Evolutionary conservation across 2,888 invertebrate genomes (phyloP).

Genomic region (Drosophila robusta): DNA sequence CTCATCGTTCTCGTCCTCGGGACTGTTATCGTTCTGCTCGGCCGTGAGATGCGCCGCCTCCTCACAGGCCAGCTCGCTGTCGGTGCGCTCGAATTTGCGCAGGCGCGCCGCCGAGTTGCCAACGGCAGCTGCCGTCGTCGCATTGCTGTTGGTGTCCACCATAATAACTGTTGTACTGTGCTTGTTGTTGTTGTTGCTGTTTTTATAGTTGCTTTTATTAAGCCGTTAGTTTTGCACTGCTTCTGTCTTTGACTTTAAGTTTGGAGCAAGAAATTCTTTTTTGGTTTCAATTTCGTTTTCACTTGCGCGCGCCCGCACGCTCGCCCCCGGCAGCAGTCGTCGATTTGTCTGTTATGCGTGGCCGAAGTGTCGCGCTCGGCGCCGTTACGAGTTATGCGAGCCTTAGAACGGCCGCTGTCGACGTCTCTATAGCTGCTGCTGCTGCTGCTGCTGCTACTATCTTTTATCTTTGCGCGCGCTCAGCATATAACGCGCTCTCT

Average conservation of each 20-base stretch:
- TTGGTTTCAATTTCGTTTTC: slow-evolving; percentile 39
- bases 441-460: slow-evolving; percentile 24
- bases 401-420: slow-evolving; percentile 47
- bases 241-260: slow-evolving; percentile 29
- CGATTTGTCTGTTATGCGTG: slow-evolving; percentile 50
- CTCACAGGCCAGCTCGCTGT: slow-evolving; percentile 94
- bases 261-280: slow-evolving; percentile 14
- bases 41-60: slow-evolving; percentile 92
- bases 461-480: slow-evolving; percentile 61
- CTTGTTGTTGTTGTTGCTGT: neutral
- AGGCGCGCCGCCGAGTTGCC: slow-evolving; percentile 81
- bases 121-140: slow-evolving; percentile 46
- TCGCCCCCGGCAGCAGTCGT: slow-evolving; percentile 27
- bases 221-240: slow-evolving; percentile 28
- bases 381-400: slow-evolving; percentile 57
- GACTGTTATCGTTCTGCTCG: slow-evolving; percentile 87
- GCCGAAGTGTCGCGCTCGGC: slow-evolving; percentile 56
- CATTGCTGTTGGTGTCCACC: slow-evolving; percentile 73
- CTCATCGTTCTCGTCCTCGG: slow-evolving; percentile 65
- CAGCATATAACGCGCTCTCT: slow-evolving; percentile 33
- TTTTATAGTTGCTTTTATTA: slow-evolving; percentile 28
- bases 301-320: slow-evolving; percentile 38
- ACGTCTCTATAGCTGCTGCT: slow-evolving; percentile 26
- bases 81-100: slow-evolving; percentile 88
- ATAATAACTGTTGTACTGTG: slow-evolving; percentile 49